Evolutionary conservation across 2,113 vertebrate species (phyloP), one percentile per base, ranked within the genome.

Genomic region (Aspidoscelis tigris): DNA sequence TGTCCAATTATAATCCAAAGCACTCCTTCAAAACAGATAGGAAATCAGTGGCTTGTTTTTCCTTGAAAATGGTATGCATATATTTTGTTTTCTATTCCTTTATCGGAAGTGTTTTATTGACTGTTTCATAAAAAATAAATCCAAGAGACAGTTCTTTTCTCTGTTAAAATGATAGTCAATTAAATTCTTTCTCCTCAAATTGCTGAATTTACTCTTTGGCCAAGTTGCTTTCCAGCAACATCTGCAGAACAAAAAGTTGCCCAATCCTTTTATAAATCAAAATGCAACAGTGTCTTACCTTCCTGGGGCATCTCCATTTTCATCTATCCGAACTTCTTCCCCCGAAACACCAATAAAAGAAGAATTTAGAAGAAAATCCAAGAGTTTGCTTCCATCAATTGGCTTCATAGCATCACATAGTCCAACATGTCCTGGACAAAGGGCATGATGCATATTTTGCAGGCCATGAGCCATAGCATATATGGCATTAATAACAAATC

Each of bases 401-500:
- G 99, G 99, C 80, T 97, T 97, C 98, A 99, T 99, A 61, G 98
- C 99, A 39, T 98, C 97, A 18, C 99, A 99, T 33, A 99, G 96
- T 20, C 99, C 98, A 39, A 97, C 89, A 0, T 98, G 94, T 21
- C 96, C 95, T 0, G 97, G 97, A 80, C 98, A 99, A 84, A 99
- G 86, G 58, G 96, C 96, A 2, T 92, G 94, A 91, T 99, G 98
- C 98, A 99, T 99, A 72, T 97, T 97, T 85, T 99, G 98, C 2
- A 99, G 97, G 0, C 99, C 99, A 0, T 99, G 97, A 1, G 98
- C 99, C 99, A 99, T 99, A 70, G 99, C 98, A 0, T 99, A 99
- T 93, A 99, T 99, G 88, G 99, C 99, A 24, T 99, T 99, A 93
- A 99, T 99, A 92, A 99, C 98, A 91, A 99, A 99, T 82, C 99